These are phyloP conservation scores for Dynastes grantii DNA, from an alignment of 2,888 invertebrate species.

Conservation along the genomic window DNA sequence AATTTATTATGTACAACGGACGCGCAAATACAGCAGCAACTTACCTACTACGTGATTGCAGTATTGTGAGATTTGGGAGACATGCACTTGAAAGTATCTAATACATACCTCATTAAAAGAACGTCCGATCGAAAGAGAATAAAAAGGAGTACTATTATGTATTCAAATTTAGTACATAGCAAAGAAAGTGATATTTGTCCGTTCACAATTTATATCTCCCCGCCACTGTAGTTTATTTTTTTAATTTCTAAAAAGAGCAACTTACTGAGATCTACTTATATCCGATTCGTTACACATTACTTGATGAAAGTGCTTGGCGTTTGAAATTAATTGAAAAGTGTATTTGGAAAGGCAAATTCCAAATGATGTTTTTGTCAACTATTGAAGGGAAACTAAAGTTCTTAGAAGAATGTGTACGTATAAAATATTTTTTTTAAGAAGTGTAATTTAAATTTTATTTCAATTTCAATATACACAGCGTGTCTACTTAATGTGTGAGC, in stretches of 20 bases:
- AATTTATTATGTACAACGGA: too few relatives aligned
- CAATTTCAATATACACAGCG: too few relatives aligned
- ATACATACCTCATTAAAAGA: slow-evolving; percentile 2
- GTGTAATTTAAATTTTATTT: too few relatives aligned
- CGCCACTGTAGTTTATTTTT: slow-evolving; percentile 21
- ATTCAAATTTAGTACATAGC: neutral
- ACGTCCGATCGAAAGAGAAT: neutral
- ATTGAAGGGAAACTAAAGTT: slow-evolving; percentile 3
- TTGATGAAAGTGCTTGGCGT: slow-evolving; percentile 15
- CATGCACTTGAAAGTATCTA: slow-evolving; percentile 5
- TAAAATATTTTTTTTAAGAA: too few relatives aligned
- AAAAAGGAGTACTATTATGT: neutral
- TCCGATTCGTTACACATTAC: slow-evolving; percentile 33
- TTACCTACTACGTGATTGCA: too few relatives aligned
- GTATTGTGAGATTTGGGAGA: neutral
- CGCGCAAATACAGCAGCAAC: too few relatives aligned
- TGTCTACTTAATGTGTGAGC: too few relatives aligned
- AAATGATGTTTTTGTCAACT: slow-evolving; percentile 1
- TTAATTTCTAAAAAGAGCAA: slow-evolving; percentile 30
- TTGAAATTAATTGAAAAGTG: slow-evolving; percentile 11
- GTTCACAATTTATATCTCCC: slow-evolving; percentile 6
- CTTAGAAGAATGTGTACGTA: too few relatives aligned
- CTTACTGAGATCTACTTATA: slow-evolving; percentile 26
- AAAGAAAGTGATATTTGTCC: slow-evolving; percentile 18
- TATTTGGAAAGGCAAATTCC: slow-evolving; percentile 14